Conservation (phyloP, 2,888 invertebrate genomes). For the Acleris emargana region DNA sequence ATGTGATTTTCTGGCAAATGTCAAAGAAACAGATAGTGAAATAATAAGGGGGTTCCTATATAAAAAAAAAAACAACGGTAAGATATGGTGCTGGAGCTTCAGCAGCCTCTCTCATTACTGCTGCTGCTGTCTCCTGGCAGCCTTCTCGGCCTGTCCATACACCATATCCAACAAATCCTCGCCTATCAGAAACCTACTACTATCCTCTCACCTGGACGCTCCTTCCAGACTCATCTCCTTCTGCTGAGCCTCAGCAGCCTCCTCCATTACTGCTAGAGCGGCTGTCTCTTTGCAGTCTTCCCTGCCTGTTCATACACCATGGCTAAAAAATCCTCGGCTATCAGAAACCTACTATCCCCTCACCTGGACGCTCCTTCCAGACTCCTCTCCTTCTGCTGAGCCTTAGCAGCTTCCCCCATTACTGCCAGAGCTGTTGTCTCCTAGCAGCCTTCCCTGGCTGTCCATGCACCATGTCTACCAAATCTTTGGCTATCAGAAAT, state of each 20-base stretch:
- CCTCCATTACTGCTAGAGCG: slow-evolving; percentile 95
- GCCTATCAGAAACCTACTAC: not conserved
- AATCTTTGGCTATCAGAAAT: no score
- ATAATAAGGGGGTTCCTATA: no score
- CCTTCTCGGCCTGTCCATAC: no score
- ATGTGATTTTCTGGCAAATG: no score
- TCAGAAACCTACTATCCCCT: not conserved
- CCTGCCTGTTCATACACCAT: slow-evolving; percentile 92
- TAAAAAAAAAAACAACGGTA: no score
- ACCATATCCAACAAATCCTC: no score
- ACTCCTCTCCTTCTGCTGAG: slow-evolving; percentile 93
- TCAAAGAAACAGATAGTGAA: no score
- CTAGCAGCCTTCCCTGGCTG: slow-evolving; percentile 69
- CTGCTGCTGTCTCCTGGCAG: slow-evolving; percentile 87
- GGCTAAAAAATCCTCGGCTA: slow-evolving; percentile 91
- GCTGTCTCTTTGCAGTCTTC: slow-evolving; percentile 86
- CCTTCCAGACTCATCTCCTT: slow-evolving; percentile 94
- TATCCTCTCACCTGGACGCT: slow-evolving; percentile 86
- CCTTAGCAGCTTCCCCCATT: slow-evolving; percentile 94
- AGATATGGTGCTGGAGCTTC: no score
- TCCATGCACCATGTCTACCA: no score
- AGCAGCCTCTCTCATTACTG: slow-evolving; percentile 95
- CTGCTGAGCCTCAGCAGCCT: slow-evolving; percentile 89
- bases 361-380: slow-evolving; percentile 94
- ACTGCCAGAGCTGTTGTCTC: slow-evolving; percentile 92